Base-by-base conservation (phyloP, 2,888 invertebrate genomes). In the Chaetogeoica ovagalla region DNA sequence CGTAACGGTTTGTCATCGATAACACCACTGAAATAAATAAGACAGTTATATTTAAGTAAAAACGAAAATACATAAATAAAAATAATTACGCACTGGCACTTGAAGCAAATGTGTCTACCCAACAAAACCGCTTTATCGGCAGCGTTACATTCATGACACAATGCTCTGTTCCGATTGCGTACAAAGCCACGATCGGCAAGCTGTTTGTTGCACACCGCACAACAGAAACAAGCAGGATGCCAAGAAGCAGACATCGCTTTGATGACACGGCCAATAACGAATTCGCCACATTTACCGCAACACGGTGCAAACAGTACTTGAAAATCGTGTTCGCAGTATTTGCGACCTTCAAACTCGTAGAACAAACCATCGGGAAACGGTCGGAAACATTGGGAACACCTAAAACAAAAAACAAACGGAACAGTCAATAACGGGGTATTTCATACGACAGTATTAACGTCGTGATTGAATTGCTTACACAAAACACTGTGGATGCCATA, bases 211-310 rank as follows among this genome's bases (percentile, higher is more conserved):
- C 99, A 99, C 87, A 96, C 91, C 86, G 98, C 95, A 86, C 99
- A 99, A 37, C 94, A 91, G 89, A 99, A 99, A 87, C 99, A 99
- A 82, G 92, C 91, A 2, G 98, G 98, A 88, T 99, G 99, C 99
- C 99, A 99, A 87, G 95, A 97, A 55, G 95, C 91, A 85, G 98
- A 97, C 97, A 99, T 98, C 0, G 99, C 99, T 87, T 99, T 99
- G 86, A 99, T 99, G 68, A 99, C 99, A 81, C 99, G 92, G 0
- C 99, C 99, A 86, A 98, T 96, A 82, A 99, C 96, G 86, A 99
- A 99, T 87, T 97, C 97, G 39, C 91, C 91, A 84, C 92, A 93
- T 89, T 91, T 91, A 87, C 94, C 92, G 87, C 96, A 96, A 88
- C 96, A 94, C 72, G 99, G 94, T 72, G 97, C 94, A 88, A 96